Percentiles rank a stretch among this genome's conserved stretches.
These are phyloP conservation scores for Panurus biarmicus DNA, from an alignment of 2,113 vertebrate species.

Conservation along the genomic window DNA sequence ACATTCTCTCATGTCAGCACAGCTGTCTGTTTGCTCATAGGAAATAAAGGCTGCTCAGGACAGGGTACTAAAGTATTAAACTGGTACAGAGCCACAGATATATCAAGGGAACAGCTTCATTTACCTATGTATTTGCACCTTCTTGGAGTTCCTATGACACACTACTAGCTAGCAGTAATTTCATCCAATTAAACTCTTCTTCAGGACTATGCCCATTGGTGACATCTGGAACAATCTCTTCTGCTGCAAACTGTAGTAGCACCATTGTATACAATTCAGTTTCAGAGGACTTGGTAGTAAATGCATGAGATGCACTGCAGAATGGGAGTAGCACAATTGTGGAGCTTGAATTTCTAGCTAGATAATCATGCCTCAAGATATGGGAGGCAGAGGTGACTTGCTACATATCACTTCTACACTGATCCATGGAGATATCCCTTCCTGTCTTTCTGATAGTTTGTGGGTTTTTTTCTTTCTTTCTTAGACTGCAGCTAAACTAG, in stretches of 20 bases:
- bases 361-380: not conserved
- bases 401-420: not conserved
- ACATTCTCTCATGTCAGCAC: not conserved
- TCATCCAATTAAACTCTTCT: not conserved
- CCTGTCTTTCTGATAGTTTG: not conserved
- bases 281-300: not conserved
- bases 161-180: not conserved
- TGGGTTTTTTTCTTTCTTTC: not conserved
- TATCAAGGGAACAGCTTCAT: not conserved
- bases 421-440: not conserved
- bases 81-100: not conserved
- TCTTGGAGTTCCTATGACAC: not conserved
- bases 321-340: accelerated
- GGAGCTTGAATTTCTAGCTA: not conserved
- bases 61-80: not conserved
- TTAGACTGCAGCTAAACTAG: not conserved
- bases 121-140: not conserved
- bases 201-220: not conserved
- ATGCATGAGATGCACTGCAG: not conserved
- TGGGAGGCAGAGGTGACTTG: not conserved
- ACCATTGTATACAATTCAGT: accelerated
- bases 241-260: not conserved
- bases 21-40: not conserved
- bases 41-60: not conserved
- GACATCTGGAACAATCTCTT: not conserved